phyloP scores from a whole-genome alignment of 2,797 vertebrate species.

The Sebastes vulpes region DNA sequence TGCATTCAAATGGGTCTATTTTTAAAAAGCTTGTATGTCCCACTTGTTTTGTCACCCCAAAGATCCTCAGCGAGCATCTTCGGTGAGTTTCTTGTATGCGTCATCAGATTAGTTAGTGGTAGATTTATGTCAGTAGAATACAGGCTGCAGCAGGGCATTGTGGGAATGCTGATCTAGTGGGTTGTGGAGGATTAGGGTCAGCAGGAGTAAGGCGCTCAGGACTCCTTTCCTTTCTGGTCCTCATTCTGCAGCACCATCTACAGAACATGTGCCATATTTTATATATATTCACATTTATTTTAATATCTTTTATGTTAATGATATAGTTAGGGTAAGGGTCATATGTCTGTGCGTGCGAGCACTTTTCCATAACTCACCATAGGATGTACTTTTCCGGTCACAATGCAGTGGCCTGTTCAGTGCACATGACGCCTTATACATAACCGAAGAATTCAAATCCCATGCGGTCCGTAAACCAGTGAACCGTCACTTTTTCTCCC shows the following conservation, averaged over 20 bases:
- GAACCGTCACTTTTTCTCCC: slow-evolving; percentile 56
- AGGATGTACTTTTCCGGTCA: slow-evolving; percentile 21
- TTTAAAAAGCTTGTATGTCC: neutral
- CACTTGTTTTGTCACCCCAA: neutral
- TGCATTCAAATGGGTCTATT: neutral
- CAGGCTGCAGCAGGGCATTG: slow-evolving; percentile 49
- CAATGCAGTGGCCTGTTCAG: slow-evolving; percentile 25
- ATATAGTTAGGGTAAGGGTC: neutral
- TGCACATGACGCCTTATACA: slow-evolving; percentile 46
- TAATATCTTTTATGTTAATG: neutral
- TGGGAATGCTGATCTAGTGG: slow-evolving; percentile 77
- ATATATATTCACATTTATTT: neutral
- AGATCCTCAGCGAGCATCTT: neutral
- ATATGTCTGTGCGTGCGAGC: neutral
- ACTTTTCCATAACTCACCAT: slow-evolving; percentile 14
- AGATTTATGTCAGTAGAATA: slow-evolving; percentile 66
- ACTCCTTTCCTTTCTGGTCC: slow-evolving; percentile 35
- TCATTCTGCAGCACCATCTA: slow-evolving; percentile 17
- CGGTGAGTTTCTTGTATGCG: neutral
- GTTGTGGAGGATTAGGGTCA: slow-evolving; percentile 81
- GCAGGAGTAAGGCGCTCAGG: slow-evolving; percentile 74
- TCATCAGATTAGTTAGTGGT: slow-evolving; percentile 46
- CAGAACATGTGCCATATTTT: neutral
- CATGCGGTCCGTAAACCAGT: slow-evolving; percentile 39
- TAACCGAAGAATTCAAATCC: slow-evolving; percentile 63